These are phyloP conservation scores for Tapera naevia DNA, from an alignment of 2,797 vertebrate genomes.

Conservation along the genomic window DNA sequence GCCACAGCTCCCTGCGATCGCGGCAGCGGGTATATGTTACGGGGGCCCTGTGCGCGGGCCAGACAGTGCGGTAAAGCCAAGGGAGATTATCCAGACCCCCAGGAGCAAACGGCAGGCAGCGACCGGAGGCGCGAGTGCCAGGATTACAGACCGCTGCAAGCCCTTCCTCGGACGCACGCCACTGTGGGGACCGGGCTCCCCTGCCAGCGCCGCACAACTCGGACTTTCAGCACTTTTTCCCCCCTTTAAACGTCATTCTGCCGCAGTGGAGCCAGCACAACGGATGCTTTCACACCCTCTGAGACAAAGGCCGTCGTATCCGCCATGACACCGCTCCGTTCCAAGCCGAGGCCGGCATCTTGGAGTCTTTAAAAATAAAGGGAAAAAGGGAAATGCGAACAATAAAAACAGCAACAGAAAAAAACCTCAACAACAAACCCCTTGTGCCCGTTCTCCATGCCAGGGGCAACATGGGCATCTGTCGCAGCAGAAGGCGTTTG, in stretches of 20 bases:
- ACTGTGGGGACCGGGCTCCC: conserved; percentile 63
- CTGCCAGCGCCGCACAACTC: conserved; percentile 56
- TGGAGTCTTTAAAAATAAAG: conserved; percentile 68
- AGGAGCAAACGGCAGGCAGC: conserved; percentile 78
- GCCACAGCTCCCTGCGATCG: conserved; percentile 88
- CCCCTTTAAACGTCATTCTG: conserved; percentile 74
- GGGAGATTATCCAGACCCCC: conserved; percentile 81
- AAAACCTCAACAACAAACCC: conserved; percentile 63
- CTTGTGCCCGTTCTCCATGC: conserved; percentile 74
- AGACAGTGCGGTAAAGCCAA: conserved; percentile 75
- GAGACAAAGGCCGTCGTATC: conserved; percentile 82
- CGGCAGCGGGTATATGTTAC: conserved; percentile 88
- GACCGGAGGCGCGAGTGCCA: conserved; percentile 75
- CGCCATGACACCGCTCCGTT: conserved; percentile 78
- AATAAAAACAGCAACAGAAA: conserved; percentile 69
- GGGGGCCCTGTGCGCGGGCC: conserved; percentile 80
- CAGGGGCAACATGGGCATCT: conserved; percentile 86
- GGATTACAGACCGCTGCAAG: conserved; percentile 72
- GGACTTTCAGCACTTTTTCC: conserved; percentile 72
- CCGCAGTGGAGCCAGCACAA: conserved; percentile 77
- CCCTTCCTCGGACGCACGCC: conserved; percentile 65
- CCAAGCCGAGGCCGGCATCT: conserved; percentile 75
- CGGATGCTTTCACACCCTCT: conserved; percentile 81
- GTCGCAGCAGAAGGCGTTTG: conserved; percentile 77
- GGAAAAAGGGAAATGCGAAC: conserved; percentile 67